Percentiles rank a stretch among this genome's conserved stretches.
Evolutionary conservation across 2,888 invertebrate genomes (phyloP).

Genomic region (Agrotis segetum): DNA sequence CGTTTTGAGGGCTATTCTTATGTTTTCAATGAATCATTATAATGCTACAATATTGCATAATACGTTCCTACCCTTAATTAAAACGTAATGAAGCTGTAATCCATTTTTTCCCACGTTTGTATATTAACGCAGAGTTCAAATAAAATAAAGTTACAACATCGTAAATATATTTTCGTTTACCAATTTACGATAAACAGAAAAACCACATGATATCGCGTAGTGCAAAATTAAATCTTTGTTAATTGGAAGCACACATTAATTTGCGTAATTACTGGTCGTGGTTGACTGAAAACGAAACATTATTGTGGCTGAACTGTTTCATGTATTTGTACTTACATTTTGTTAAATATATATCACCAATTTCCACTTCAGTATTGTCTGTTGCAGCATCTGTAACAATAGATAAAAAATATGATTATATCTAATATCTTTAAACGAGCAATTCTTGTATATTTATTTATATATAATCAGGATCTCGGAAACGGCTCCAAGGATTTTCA

Average conservation of each 20-base stretch:
- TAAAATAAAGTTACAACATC: neutral
- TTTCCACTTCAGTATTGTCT: conserved; percentile 81
- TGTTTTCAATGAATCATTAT: too few relatives aligned
- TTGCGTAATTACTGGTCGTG: conserved; percentile 35
- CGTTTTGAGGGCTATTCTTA: too few relatives aligned
- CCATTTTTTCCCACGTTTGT: too few relatives aligned
- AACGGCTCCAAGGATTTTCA: too few relatives aligned
- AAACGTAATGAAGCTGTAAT: too few relatives aligned
- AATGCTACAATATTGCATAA: too few relatives aligned
- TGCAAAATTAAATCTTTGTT: conserved; percentile 47
- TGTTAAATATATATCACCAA: conserved; percentile 82
- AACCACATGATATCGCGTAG: conserved; percentile 39
- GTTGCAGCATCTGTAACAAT: conserved; percentile 86
- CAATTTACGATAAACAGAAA: conserved; percentile 27
- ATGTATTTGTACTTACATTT: conserved; percentile 81
- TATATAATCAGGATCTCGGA: too few relatives aligned
- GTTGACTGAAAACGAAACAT: conserved; percentile 34
- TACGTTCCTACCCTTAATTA: too few relatives aligned
- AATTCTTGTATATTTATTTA: too few relatives aligned
- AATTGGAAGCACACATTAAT: conserved; percentile 49
- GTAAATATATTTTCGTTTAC: neutral
- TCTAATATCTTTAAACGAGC: too few relatives aligned
- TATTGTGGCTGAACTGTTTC: conserved; percentile 14
- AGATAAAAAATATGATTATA: too few relatives aligned
- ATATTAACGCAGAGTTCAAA: too few relatives aligned